Evolutionary conservation across 2,888 invertebrate genomes (phyloP), one percentile per base, ranked within the genome.

Genomic region (Lasioglossum vierecki): DNA sequence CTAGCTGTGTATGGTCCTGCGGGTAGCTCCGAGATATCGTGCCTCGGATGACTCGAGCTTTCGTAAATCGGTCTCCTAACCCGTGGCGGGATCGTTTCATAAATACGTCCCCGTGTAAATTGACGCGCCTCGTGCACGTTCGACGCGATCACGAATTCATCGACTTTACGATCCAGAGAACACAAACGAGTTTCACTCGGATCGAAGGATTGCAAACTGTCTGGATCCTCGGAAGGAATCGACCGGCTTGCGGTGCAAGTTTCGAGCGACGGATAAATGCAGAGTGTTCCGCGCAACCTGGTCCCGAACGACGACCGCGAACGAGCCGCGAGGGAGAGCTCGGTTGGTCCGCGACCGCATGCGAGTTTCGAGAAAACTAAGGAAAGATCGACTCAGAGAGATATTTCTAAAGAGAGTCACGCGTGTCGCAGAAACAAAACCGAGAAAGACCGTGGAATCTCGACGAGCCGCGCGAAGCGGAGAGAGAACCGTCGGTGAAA

Each of bases 391-490:
- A 4, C n/a, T n/a, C 22, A n/a, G n/a, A 26, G 22, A 63, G 13
- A 35, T 1, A 18, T 35, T 30, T 63, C 63, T 8, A 18, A 63
- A 63, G 63, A 63, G 63, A 63, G 63, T 30, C 63, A 18, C 30
- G 63, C 63, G 22, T 68, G 39, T 75, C 74, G 71, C 78, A 30
- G 84, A n/a, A 13, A 41, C 70, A 0, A 78, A 75, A 49, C 72
- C 72, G 15, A 44, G 46, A 53, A 60, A 73, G 41, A 39, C 41
- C 39, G 35, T 66, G 66, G 73, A 77, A 63, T 74, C 71, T 70
- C 77, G 80, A 71, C 60, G 63, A 6, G 13, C 0, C 6, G 15
- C 15, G 30, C 11, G 30, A 13, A 57, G 39, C 22, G 22, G 49
- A 22, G 22, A 53, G 22, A n/a, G n/a, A 35, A 35, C 35, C 35